These are phyloP conservation scores for Stenolophus ochropezus DNA, from an alignment of 2,888 invertebrate species.

Conservation along the genomic window DNA sequence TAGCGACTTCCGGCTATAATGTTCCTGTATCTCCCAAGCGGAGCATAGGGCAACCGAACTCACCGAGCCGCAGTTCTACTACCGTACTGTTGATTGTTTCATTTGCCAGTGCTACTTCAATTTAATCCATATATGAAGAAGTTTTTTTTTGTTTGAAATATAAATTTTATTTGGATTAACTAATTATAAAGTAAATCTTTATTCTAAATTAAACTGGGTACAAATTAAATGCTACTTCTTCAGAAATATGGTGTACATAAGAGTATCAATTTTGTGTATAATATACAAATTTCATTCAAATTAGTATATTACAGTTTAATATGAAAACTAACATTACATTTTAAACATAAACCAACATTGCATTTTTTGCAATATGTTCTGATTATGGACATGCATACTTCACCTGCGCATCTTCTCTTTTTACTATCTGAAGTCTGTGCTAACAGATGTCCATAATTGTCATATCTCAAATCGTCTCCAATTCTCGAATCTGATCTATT, in stretches of 20 bases:
- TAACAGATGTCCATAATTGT: constrained; percentile 58
- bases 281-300: not conserved
- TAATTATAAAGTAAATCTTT: not conserved
- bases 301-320: not conserved
- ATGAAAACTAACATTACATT: constrained; percentile 4
- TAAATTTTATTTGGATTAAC: not conserved
- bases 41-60: too few relatives aligned
- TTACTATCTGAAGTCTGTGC: constrained; percentile 55
- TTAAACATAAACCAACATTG: constrained; percentile 54
- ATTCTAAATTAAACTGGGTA: not conserved
- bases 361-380: constrained; percentile 60
- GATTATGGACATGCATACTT: constrained; percentile 57
- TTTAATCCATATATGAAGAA: too few relatives aligned
- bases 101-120: too few relatives aligned
- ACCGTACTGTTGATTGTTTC: too few relatives aligned
- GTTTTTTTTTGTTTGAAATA: not conserved
- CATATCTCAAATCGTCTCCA: constrained; percentile 58
- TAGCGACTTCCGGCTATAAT: too few relatives aligned
- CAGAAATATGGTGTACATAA: not conserved
- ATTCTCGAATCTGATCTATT: constrained; percentile 52
- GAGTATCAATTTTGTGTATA: not conserved
- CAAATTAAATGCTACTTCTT: not conserved
- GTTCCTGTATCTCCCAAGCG: too few relatives aligned
- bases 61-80: too few relatives aligned
- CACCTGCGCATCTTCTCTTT: constrained; percentile 61